These are phyloP conservation scores for Sebastes cheni DNA, from an alignment of 2,797 vertebrate genomes.

Conservation along the genomic window DNA sequence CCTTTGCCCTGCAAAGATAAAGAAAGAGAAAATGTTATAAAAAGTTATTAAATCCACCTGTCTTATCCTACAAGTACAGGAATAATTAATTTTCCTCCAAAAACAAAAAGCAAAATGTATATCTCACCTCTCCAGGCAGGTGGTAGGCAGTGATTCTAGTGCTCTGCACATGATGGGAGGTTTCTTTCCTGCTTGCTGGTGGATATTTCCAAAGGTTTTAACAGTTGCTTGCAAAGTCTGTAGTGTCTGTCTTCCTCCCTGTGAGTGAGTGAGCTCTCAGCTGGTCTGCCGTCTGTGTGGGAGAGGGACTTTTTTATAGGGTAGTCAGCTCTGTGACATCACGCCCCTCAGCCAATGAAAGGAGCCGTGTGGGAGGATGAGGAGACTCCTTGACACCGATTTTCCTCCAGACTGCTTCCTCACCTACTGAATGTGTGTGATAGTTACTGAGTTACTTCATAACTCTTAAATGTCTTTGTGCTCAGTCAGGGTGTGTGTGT, in stretches of 20 bases:
- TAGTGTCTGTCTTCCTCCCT: constrained; percentile 1
- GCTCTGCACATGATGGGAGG: constrained; percentile 87
- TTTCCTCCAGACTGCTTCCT: constrained; percentile 52
- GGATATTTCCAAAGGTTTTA: constrained; percentile 35
- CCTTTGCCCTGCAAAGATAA: constrained; percentile 87
- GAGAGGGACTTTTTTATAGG: constrained; percentile 67
- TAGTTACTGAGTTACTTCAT: constrained; percentile 1
- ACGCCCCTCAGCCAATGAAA: constrained; percentile 71
- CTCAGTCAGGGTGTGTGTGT: constrained; percentile 1
- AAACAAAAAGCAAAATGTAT: not conserved
- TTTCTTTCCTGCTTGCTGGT: not conserved
- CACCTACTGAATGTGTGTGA: constrained; percentile 4
- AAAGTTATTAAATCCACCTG: not conserved
- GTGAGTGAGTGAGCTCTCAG: constrained; percentile 22
- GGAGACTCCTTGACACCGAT: constrained; percentile 46
- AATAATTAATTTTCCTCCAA: not conserved
- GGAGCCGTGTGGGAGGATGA: constrained; percentile 35
- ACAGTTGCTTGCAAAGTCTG: not conserved
- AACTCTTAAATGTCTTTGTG: not conserved
- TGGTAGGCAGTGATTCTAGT: constrained; percentile 83
- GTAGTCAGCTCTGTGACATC: constrained; percentile 65
- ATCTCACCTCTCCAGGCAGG: constrained; percentile 92
- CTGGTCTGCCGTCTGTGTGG: constrained; percentile 47
- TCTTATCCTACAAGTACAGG: not conserved
- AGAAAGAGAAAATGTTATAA: not conserved